phyloP scores from a whole-genome alignment of 2,888 invertebrate species.

The Timema podura region DNA sequence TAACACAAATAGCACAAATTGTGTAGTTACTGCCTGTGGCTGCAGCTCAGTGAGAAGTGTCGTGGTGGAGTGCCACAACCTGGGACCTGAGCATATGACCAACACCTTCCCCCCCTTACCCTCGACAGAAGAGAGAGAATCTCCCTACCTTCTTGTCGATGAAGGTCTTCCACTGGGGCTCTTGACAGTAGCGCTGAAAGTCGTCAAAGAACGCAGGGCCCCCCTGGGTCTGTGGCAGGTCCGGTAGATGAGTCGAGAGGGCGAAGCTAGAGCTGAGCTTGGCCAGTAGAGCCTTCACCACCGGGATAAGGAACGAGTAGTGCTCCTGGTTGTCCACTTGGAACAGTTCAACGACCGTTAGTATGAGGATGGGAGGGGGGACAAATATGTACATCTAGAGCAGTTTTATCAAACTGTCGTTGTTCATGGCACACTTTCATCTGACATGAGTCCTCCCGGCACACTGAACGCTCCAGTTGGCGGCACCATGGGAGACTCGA shows the following conservation, averaged over 20 bases:
- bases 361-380: too few species aligned
- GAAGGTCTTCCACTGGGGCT: conserved; percentile 53
- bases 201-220: conserved; percentile 58
- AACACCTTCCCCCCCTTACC: too few species aligned
- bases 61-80: not conserved
- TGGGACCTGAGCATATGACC: not conserved
- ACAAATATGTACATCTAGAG: too few species aligned
- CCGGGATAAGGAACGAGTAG: conserved; percentile 58
- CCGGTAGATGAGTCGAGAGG: conserved; percentile 44
- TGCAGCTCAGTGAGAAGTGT: too few species aligned
- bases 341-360: too few species aligned
- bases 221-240: conserved; percentile 50
- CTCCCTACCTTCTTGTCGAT: conserved; percentile 50
- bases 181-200: conserved; percentile 53
- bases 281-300: conserved; percentile 57
- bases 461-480: too few species aligned
- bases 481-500: too few species aligned
- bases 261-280: conserved; percentile 43
- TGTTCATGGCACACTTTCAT: too few species aligned
- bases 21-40: too few species aligned
- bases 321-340: conserved; percentile 52
- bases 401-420: too few species aligned
- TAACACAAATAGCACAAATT: too few species aligned
- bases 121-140: not conserved
- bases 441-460: too few species aligned